These are phyloP conservation scores for Malaclemys terrapin DNA, from an alignment of 2,113 vertebrate genomes.

Conservation along the genomic window DNA sequence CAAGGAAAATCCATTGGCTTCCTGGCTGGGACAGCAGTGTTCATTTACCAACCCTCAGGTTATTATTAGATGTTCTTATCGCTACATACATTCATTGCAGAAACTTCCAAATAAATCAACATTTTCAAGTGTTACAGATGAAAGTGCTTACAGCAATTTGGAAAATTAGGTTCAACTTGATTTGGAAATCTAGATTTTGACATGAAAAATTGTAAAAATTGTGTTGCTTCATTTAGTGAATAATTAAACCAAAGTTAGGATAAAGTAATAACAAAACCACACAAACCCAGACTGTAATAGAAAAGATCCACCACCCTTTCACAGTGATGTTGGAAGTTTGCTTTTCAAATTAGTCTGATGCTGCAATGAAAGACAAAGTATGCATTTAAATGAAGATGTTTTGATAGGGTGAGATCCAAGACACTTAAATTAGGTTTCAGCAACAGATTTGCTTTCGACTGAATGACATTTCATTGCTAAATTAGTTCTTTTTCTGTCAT, in stretches of 20 bases:
- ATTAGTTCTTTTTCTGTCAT: conserved; percentile 21
- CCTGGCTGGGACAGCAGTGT: conserved; percentile 26
- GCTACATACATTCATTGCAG: conserved; percentile 37
- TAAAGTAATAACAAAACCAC: background rate
- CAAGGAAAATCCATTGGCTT: conserved; percentile 24
- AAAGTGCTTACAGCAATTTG: conserved; percentile 49
- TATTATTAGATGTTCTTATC: conserved; percentile 62
- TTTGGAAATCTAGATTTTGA: conserved; percentile 47
- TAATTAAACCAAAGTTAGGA: conserved; percentile 35
- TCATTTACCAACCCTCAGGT: conserved; percentile 47
- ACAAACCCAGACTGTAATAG: background rate
- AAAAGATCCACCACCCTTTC: background rate
- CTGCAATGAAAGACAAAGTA: background rate
- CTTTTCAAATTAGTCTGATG: conserved; percentile 14
- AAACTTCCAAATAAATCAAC: conserved; percentile 56
- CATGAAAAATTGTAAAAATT: conserved; percentile 37
- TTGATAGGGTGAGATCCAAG: background rate
- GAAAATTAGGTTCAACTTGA: conserved; percentile 32
- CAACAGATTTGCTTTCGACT: background rate
- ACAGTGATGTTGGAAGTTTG: background rate
- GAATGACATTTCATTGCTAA: conserved; percentile 37
- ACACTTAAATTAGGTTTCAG: conserved; percentile 38
- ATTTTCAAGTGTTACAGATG: conserved; percentile 47
- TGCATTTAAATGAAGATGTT: conserved; percentile 13
- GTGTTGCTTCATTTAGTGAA: conserved; percentile 49